Percentiles rank a stretch among this genome's conserved stretches.
phyloP scores from a whole-genome alignment of 1,140 invertebrate species.

The Pollicipes pollicipes region DNA sequence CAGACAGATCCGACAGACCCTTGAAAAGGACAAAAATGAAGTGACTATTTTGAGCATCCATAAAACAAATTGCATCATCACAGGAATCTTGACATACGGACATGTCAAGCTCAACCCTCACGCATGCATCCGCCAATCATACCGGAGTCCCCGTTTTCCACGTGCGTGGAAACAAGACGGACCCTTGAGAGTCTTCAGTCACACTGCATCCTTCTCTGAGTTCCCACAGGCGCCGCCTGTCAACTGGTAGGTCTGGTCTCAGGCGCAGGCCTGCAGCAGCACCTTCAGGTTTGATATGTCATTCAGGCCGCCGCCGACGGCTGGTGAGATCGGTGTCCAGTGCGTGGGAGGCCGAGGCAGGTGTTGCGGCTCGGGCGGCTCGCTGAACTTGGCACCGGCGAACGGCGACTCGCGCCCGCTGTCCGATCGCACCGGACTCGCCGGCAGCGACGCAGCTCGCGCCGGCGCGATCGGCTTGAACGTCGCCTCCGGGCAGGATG shows the following conservation, averaged over 20 bases:
- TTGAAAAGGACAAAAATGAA: not conserved
- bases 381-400: constrained; percentile 2
- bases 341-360: not conserved
- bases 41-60: not conserved
- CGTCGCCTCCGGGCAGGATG: not conserved
- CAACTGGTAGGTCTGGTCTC: not conserved
- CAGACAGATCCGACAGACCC: not conserved
- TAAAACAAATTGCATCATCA: constrained; percentile 1
- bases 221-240: not conserved
- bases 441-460: not conserved
- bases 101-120: not conserved
- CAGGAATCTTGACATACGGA: not conserved
- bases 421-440: not conserved
- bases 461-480: not conserved
- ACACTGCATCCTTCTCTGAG: too few relatives aligned
- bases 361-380: not conserved
- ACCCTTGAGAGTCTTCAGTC: not conserved
- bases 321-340: not conserved
- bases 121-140: not conserved
- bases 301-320: not conserved
- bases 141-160: not conserved
- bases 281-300: not conserved
- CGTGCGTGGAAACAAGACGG: not conserved
- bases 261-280: not conserved
- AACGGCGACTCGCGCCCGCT: not conserved